These are phyloP conservation scores for Leptonema lineaticorne DNA, from an alignment of 1,140 invertebrate genomes.

Conservation along the genomic window DNA sequence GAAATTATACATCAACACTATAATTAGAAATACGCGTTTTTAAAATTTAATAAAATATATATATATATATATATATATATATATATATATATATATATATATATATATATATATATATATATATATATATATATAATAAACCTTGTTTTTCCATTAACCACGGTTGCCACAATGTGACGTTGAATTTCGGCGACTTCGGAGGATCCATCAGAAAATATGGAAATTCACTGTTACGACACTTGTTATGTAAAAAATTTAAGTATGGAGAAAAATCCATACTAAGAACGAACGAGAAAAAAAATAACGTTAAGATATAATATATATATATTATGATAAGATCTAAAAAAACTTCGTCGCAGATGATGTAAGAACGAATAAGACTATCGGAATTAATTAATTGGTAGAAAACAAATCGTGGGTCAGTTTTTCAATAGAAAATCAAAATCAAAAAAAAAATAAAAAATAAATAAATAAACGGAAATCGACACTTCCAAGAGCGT, in stretches of 20 bases:
- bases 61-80: not conserved
- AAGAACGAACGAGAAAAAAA: too few species aligned
- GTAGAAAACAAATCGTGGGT: too few species aligned
- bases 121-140: too few species aligned
- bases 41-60: too few species aligned
- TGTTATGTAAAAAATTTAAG: conserved; percentile 48
- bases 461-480: not conserved
- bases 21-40: too few species aligned
- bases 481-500: conserved; percentile 44
- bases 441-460: too few species aligned
- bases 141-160: conserved; percentile 48
- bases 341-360: not conserved
- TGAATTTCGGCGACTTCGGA: conserved; percentile 56
- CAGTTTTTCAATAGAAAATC: too few species aligned
- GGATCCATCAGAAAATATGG: conserved; percentile 51
- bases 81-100: not conserved
- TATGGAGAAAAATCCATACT: conserved; percentile 54
- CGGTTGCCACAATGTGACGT: conserved; percentile 55
- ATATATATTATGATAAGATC: not conserved
- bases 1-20: too few species aligned
- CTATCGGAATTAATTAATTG: too few species aligned
- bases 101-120: too few species aligned
- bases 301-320: too few species aligned
- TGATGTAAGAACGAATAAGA: not conserved
- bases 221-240: conserved; percentile 43